Conservation (phyloP, 2,113 vertebrate genomes). For the Deroptyus accipitrinus region DNA sequence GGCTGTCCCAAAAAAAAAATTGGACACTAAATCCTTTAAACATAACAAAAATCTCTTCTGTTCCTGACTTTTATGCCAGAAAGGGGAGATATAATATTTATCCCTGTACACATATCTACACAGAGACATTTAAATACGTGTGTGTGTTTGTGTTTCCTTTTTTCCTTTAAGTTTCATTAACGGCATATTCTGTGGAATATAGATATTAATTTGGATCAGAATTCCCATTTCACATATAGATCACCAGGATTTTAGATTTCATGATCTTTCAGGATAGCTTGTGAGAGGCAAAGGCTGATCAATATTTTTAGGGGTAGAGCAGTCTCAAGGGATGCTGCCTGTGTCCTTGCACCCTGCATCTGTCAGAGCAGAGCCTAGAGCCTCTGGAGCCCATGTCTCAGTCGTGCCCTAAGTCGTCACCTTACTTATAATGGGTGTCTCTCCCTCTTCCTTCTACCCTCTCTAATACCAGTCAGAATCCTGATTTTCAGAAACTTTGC, state of each 20-base stretch:
- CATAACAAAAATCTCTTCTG: not conserved
- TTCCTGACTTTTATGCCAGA: not conserved
- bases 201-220: not conserved
- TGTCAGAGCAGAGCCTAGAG: not conserved
- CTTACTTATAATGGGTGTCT: not conserved
- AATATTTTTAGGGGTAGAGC: not conserved
- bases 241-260: not conserved
- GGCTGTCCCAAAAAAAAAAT: not conserved
- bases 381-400: not conserved
- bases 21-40: not conserved
- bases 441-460: not conserved
- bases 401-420: not conserved
- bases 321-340: not conserved
- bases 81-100: not conserved
- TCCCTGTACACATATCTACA: not conserved
- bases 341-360: not conserved
- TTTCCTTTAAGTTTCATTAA: not conserved
- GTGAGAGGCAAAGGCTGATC: not conserved
- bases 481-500: not conserved
- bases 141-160: not conserved
- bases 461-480: not conserved
- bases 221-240: not conserved
- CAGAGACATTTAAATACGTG: fast-evolving
- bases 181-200: not conserved
- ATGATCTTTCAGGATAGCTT: not conserved